Base-by-base conservation (phyloP, 2,797 vertebrate genomes). In the Protonibea diacanthus region DNA sequence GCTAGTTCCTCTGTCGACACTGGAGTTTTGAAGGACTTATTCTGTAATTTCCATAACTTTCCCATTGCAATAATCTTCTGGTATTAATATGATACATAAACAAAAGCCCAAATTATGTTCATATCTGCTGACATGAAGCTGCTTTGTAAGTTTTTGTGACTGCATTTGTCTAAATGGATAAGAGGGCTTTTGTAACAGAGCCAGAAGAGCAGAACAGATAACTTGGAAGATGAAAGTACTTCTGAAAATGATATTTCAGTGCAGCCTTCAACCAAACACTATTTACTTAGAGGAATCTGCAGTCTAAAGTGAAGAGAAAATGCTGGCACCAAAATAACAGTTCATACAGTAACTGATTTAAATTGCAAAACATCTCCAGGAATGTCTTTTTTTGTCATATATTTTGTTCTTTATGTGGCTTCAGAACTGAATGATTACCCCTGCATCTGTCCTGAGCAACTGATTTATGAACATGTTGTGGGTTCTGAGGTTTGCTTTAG, bases 391-490 rank as follows among this genome's bases (percentile, higher is more conserved):
- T 60, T n/a, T 25, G 45, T 51, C 44, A 51, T 81, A 68, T 80
- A 65, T 80, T 81, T 84, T 60, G 63, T 74, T 84, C 63, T 77
- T 81, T 75, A 63, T 69, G 63, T 75, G 23, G 59, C 80, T 78
- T 81, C 40, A 73, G 45, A 84, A 71, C 67, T 66, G 33, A 78
- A 68, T 74, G 49, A 76, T 82, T 45, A 47, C 51, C 62, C 27
- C 72, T 72, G 65, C 72, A 15, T 90, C 78, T 76, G 75, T 85
- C 76, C 67, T 21, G 68, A 73, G 80, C 49, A 1, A 56, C 88
- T 90, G 89, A 91, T 92, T 91, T 92, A 87, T 80, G 83, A 88
- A 76, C 87, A 74, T 92, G 91, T 90, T 92, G 93, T 67, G 92
- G 92, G 75, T 80, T 88, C 81, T 25, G 86, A 81, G 89, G 90